Conservation (phyloP, 1,140 invertebrate genomes). For the Papilio dardanus region DNA sequence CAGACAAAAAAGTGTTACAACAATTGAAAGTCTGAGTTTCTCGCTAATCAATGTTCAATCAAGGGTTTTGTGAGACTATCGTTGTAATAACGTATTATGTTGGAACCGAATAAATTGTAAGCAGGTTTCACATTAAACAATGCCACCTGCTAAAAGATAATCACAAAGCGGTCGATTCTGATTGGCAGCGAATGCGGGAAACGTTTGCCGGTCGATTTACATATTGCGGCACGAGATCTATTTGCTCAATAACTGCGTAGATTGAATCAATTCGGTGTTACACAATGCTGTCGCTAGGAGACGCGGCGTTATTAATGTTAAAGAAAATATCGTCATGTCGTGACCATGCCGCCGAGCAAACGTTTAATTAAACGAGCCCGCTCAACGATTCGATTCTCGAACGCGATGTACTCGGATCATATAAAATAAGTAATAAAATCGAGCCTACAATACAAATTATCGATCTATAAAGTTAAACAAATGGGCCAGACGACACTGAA, state of each 20-base stretch:
- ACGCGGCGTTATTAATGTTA: slow-evolving; percentile 15
- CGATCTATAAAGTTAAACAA: slow-evolving; percentile 39
- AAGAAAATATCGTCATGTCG: not conserved
- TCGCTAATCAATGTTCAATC: not conserved
- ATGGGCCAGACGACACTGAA: slow-evolving; percentile 38
- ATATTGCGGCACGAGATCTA: slow-evolving; percentile 25
- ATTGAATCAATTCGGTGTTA: slow-evolving; percentile 31
- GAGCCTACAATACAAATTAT: slow-evolving; percentile 40
- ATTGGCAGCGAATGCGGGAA: slow-evolving; percentile 32
- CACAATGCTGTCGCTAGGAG: slow-evolving; percentile 20
- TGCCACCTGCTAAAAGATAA: slow-evolving; percentile 17
- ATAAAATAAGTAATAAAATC: slow-evolving; percentile 39
- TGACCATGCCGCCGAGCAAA: not conserved
- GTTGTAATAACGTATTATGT: not conserved
- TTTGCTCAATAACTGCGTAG: slow-evolving; percentile 16
- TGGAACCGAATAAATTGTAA: not conserved
- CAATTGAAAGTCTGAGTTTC: not conserved
- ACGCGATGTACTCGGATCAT: slow-evolving; percentile 22
- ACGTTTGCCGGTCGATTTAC: slow-evolving; percentile 24
- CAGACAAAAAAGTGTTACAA: too few species aligned
- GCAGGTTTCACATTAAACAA: not conserved
- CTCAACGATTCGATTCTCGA: not conserved
- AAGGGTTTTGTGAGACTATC: not conserved
- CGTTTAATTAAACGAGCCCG: slow-evolving; percentile 14
- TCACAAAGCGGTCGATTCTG: slow-evolving; percentile 8